A percentile compares a stretch with the other conserved stretches of the same genome.
phyloP scores from a whole-genome alignment of 1,140 invertebrate species.

The Drosophila truncata region DNA sequence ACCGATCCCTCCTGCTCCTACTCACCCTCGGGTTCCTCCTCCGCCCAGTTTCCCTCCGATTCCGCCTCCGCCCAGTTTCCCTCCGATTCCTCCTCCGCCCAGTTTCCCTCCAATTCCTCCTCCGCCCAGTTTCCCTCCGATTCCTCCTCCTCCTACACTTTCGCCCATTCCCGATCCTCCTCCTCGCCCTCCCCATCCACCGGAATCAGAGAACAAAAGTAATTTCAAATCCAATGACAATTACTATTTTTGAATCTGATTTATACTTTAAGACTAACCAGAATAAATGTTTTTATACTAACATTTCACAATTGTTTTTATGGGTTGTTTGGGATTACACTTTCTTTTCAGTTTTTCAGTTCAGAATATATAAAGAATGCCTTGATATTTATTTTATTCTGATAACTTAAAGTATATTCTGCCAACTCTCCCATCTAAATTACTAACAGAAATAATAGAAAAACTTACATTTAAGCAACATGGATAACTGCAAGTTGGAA shows the following conservation, averaged over 20 bases:
- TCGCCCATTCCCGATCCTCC: constrained; percentile 7
- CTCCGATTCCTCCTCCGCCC: not conserved
- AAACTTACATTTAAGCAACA: not conserved
- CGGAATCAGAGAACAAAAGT: not conserved
- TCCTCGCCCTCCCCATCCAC: not conserved
- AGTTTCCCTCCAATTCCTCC: not conserved
- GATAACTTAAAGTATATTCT: not conserved
- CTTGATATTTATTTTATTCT: not conserved
- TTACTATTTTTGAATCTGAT: constrained; percentile 1
- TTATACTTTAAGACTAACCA: not conserved
- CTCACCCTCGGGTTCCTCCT: not conserved
- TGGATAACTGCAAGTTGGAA: not conserved
- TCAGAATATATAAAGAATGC: not conserved
- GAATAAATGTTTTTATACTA: not conserved
- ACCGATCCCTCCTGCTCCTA: not conserved
- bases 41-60: not conserved
- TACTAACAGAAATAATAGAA: not conserved
- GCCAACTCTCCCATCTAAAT: not conserved
- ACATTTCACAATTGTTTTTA: not conserved
- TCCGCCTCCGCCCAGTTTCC: not conserved
- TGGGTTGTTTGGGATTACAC: not conserved
- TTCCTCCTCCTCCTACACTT: constrained; percentile 3
- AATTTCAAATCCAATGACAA: not conserved
- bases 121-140: not conserved
- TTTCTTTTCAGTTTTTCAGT: not conserved